Conservation (phyloP, 2,888 invertebrate species). For the Tholera decimalis region DNA sequence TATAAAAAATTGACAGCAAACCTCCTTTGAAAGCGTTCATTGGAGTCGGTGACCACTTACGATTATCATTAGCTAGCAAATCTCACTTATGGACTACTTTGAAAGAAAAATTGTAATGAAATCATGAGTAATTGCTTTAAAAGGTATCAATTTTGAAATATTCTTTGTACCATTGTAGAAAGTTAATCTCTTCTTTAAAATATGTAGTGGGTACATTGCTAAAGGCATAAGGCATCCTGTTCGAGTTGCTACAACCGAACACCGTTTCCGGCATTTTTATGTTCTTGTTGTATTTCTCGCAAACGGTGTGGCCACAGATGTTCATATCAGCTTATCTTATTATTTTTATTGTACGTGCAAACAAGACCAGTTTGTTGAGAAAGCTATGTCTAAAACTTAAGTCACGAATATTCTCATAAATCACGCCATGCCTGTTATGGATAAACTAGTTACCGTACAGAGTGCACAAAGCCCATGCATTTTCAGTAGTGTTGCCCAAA, state of each 20-base stretch:
- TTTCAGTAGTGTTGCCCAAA: no score
- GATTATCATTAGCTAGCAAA: conserved; percentile 54
- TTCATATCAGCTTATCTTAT: conserved; percentile 8
- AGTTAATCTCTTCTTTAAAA: conserved; percentile 26
- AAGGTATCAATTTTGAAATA: conserved; percentile 15
- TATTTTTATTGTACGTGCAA: conserved; percentile 20
- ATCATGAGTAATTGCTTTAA: conserved; percentile 43
- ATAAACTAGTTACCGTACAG: background rate
- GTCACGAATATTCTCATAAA: background rate
- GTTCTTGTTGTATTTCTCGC: conserved; percentile 15
- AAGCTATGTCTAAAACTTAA: conserved; percentile 17
- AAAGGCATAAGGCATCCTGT: conserved; percentile 34
- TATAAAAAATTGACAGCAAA: conserved; percentile 36
- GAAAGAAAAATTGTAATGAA: conserved; percentile 49
- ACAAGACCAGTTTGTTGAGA: conserved; percentile 37
- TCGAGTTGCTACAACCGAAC: conserved; percentile 1
- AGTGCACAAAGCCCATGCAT: no score
- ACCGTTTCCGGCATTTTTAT: conserved; percentile 10
- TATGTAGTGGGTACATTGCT: conserved; percentile 1
- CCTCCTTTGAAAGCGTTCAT: conserved; percentile 48
- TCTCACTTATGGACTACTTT: conserved; percentile 42
- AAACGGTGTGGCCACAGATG: background rate
- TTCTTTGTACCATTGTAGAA: conserved; percentile 39
- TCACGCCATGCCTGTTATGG: background rate
- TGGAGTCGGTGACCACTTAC: conserved; percentile 44